Conservation (phyloP, 2,888 invertebrate genomes). For the Eupithecia pulchellata region DNA sequence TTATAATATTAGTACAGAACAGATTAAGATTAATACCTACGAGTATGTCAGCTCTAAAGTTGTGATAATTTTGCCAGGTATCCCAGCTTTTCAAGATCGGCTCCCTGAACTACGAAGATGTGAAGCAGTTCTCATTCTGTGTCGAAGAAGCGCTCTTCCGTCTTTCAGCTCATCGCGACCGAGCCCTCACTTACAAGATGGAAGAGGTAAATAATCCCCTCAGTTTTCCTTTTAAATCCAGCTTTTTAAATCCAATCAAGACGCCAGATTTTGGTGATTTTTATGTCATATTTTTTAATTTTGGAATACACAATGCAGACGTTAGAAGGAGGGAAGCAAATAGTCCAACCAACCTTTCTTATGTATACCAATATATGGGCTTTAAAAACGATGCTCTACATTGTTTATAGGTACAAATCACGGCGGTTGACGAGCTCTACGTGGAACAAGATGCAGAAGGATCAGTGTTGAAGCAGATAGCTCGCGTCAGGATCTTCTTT, state of each 20-base stretch:
- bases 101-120: conserved; percentile 93
- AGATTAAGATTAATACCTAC: too few species aligned
- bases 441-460: conserved; percentile 95
- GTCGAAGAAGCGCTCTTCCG: conserved; percentile 97
- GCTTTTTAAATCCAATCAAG: too few species aligned
- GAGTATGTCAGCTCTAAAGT: too few species aligned
- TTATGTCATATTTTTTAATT: too few species aligned
- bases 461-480: conserved; percentile 94
- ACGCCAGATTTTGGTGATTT: too few species aligned
- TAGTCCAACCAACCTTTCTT: neutral
- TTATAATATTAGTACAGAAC: too few species aligned
- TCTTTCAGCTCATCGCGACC: conserved; percentile 93
- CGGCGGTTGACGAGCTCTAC: conserved; percentile 96
- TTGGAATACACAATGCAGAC: too few species aligned
- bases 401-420: conserved; percentile 89
- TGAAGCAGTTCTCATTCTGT: conserved; percentile 95
- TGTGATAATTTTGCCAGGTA: conserved; percentile 78
- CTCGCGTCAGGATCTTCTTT: conserved; percentile 97
- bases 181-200: conserved; percentile 96
- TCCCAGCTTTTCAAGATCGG: conserved; percentile 98
- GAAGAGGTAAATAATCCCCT: conserved; percentile 88
- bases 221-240: too few species aligned
- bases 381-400: neutral
- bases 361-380: neutral
- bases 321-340: too few species aligned